Base-by-base conservation (phyloP, 2,113 vertebrate genomes). In the Accipiter cooperii region DNA sequence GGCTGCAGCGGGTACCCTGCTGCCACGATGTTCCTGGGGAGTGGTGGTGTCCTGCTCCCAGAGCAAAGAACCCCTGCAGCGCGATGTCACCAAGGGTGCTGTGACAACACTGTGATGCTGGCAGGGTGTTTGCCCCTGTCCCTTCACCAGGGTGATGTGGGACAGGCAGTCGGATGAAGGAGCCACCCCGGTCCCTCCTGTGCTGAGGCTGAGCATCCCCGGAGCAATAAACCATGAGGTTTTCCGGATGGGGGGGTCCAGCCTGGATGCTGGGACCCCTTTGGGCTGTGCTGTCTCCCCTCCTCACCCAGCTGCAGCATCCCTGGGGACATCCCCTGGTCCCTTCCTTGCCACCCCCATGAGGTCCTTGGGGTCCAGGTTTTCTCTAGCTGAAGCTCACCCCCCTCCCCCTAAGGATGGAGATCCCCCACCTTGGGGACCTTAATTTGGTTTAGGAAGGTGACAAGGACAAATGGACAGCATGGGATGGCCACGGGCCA, bases 131-230 rank as follows among this genome's bases (percentile, higher is more conserved):
- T 26, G n/a, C 9, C 40, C 51, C 61, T 47, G 46, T 78, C 9
- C 55, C 34, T 46, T 82, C 60, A 26, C 9, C 2, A 1, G n/a
- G n/a, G 22, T 42, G n/a, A 83, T 2, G 7, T 5, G 19, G 46
- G 64, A 84, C 55, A 89, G 24, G 42, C 44, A 64, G 24, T 3
- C 47, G 79, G 60, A 22, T 0, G 1, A 47, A 84, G 52, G 12
- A 79, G 28, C 16, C 58, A 60, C 13, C 10, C 12, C 0, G 0
- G 4, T 6, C 19, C 42, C n/a, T 17, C 33, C 6, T 1, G 6
- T 0, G 5, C 42, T 63, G 34, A 51, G 21, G 36, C 36, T 5
- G 3, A 71, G 52, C 46, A 66, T 22, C 20, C 18, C 65, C 2
- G 0, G 52, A 60, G 49, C 44, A 44, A 69, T 31, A 81, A 81